These are phyloP conservation scores for Drosophila hamatofila DNA, from an alignment of 2,888 invertebrate genomes.

Conservation along the genomic window DNA sequence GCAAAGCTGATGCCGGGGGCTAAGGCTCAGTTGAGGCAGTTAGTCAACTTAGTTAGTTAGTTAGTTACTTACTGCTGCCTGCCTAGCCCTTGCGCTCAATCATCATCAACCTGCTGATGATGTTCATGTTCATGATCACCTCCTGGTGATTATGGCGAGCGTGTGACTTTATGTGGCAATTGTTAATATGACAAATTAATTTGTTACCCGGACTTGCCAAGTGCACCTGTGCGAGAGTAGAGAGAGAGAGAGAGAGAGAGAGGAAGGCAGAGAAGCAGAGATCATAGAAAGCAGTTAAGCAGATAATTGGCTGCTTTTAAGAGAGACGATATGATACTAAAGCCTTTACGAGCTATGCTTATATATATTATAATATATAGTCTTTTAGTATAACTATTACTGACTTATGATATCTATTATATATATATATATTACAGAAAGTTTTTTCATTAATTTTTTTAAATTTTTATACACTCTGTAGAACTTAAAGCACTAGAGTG, in stretches of 20 bases:
- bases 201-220: slow-evolving; percentile 77
- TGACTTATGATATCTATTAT: background rate
- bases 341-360: background rate
- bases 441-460: too few species aligned
- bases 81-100: slow-evolving; percentile 36
- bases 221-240: slow-evolving; percentile 18
- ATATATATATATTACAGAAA: too few species aligned
- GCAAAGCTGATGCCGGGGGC: slow-evolving; percentile 28
- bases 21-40: slow-evolving; percentile 55
- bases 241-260: background rate
- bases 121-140: slow-evolving; percentile 37
- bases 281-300: slow-evolving; percentile 34
- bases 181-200: slow-evolving; percentile 82
- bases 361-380: too few species aligned
- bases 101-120: slow-evolving; percentile 35
- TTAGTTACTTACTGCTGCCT: slow-evolving; percentile 38
- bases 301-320: slow-evolving; percentile 11
- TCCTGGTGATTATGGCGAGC: slow-evolving; percentile 53
- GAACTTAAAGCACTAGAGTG: too few species aligned
- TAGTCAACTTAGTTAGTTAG: slow-evolving; percentile 49
- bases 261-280: background rate
- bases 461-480: too few species aligned
- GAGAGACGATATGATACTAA: background rate
- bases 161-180: slow-evolving; percentile 76
- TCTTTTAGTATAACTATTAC: background rate